These are phyloP conservation scores for Spea multiplicata DNA, from an alignment of 2,113 vertebrate genomes.

Conservation along the genomic window DNA sequence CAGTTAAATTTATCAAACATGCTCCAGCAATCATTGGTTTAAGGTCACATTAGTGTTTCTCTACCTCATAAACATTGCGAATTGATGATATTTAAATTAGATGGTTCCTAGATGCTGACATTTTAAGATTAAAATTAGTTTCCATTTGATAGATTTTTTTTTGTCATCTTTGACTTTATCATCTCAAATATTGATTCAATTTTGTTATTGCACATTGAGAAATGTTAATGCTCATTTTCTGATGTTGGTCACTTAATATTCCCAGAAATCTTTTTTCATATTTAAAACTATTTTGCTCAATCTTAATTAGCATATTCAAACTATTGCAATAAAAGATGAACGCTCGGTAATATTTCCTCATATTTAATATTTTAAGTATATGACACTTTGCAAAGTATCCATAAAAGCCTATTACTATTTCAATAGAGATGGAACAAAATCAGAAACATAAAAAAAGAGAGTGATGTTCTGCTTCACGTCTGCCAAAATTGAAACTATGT, in stretches of 20 bases:
- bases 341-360: not conserved
- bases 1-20: constrained; percentile 30
- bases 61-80: constrained; percentile 13
- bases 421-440: not conserved
- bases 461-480: not conserved
- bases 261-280: not conserved
- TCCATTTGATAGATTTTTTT: constrained; percentile 1
- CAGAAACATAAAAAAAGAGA: not conserved
- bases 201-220: constrained; percentile 12
- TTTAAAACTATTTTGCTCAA: too few relatives aligned
- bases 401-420: constrained; percentile 23
- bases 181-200: constrained; percentile 10
- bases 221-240: constrained; percentile 28
- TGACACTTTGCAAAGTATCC: constrained; percentile 1
- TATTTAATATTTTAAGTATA: not conserved
- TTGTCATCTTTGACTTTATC: constrained; percentile 8
- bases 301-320: not conserved
- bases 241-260: not conserved
- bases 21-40: constrained; percentile 16
- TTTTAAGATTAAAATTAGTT: constrained; percentile 31
- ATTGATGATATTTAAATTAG: constrained; percentile 34
- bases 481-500: not conserved
- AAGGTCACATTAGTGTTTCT: constrained; percentile 32
- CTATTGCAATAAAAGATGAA: not conserved
- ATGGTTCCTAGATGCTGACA: constrained; percentile 36